Evolutionary conservation across 1,140 invertebrate species (phyloP).

Genomic region (Hylyphantes graminicola): DNA sequence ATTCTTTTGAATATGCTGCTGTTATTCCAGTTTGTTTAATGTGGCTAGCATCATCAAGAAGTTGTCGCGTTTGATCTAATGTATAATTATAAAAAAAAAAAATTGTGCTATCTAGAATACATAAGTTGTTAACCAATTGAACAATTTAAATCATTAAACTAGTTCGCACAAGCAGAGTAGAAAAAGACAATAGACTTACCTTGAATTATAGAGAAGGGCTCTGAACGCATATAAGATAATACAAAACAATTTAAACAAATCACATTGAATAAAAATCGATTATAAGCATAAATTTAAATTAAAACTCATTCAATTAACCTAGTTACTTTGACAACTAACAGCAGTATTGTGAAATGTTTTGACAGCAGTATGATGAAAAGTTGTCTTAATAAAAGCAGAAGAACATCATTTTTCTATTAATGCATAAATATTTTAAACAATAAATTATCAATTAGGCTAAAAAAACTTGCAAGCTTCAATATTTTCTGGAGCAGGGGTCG

Average conservation of each 20-base stretch:
- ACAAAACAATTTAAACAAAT: neutral
- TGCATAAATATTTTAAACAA: neutral
- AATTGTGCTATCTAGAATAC: neutral
- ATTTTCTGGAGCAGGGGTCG: neutral
- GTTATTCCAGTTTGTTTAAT: constrained; percentile 93
- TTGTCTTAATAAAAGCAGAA: neutral
- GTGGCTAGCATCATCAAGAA: constrained; percentile 86
- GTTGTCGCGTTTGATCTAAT: constrained; percentile 67
- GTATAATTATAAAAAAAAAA: neutral
- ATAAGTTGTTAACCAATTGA: too few species aligned
- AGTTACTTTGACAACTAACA: too few species aligned
- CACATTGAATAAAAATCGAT: too few species aligned
- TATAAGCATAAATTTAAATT: too few species aligned
- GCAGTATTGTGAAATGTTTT: too few species aligned
- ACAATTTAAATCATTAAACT: too few species aligned
- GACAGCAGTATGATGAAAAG: too few species aligned
- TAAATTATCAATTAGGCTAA: neutral
- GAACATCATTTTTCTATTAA: neutral
- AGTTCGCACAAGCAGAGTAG: too few species aligned
- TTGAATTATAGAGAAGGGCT: constrained; percentile 17
- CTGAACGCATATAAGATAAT: constrained; percentile 35
- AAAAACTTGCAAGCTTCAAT: neutral
- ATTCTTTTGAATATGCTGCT: constrained; percentile 93
- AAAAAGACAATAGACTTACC: constrained; percentile 7
- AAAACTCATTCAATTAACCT: too few species aligned